Conservation (phyloP, 2,797 vertebrate species). For the Poliocrania exsul region DNA sequence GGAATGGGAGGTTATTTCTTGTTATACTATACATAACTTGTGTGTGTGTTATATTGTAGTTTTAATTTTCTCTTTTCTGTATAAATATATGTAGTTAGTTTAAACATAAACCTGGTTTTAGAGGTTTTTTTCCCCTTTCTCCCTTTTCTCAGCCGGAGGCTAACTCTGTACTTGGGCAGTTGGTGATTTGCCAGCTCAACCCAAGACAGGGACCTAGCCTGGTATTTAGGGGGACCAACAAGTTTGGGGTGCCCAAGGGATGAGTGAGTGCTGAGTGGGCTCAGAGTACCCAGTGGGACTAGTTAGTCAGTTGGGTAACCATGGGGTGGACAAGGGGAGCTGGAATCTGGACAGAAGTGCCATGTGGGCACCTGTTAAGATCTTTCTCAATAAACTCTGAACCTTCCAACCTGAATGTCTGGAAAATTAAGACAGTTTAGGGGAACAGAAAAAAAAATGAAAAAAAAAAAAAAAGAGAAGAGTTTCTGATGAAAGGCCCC, state of each 20-base stretch:
- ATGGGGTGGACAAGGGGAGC: neutral
- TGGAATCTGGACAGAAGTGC: neutral
- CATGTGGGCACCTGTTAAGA: neutral
- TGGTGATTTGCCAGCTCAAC: too few species aligned
- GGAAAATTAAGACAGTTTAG: neutral
- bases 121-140: too few species aligned
- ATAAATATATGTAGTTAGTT: too few species aligned
- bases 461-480: accelerated
- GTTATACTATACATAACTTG: too few species aligned
- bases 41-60: too few species aligned
- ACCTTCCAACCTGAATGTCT: neutral
- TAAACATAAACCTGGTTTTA: too few species aligned
- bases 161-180: too few species aligned
- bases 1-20: too few species aligned
- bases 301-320: neutral
- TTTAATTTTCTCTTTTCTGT: too few species aligned
- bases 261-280: neutral
- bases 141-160: too few species aligned
- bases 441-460: neutral
- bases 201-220: too few species aligned
- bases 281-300: neutral
- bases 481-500: neutral
- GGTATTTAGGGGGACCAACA: neutral
- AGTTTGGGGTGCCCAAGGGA: neutral
- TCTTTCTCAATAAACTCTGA: neutral